These are phyloP conservation scores for Lepidurus packardi DNA, from an alignment of 1,140 invertebrate species.

Conservation along the genomic window DNA sequence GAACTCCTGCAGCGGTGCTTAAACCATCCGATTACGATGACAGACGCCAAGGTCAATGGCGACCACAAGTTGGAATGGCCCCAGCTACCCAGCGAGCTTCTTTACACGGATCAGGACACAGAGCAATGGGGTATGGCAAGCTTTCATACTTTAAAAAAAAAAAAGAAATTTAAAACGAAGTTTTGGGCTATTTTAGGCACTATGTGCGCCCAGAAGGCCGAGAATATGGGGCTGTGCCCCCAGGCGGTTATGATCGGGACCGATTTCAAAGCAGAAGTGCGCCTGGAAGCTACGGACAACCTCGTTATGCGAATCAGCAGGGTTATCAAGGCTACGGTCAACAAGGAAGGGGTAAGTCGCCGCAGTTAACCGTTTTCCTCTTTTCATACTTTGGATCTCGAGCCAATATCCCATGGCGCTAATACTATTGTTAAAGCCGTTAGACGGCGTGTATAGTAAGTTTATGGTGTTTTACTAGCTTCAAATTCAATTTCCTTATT, in stretches of 20 bases:
- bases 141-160: not conserved
- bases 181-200: not conserved
- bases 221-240: conserved; percentile 36
- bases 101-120: conserved; percentile 59
- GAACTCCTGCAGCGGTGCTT: conserved; percentile 65
- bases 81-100: conserved; percentile 55
- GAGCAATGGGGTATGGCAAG: conserved; percentile 53
- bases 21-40: conserved; percentile 70
- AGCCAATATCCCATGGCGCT: too few relatives aligned
- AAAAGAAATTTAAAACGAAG: not conserved
- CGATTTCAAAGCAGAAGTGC: conserved; percentile 27
- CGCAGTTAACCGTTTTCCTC: not conserved
- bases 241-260: conserved; percentile 28
- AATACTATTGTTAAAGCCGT: too few relatives aligned
- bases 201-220: conserved; percentile 29
- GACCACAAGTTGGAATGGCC: conserved; percentile 66
- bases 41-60: conserved; percentile 56
- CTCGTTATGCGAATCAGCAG: not conserved
- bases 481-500: too few relatives aligned
- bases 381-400: too few relatives aligned
- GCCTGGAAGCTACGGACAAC: conserved; percentile 26
- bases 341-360: not conserved
- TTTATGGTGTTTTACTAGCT: too few relatives aligned
- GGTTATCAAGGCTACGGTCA: not conserved
- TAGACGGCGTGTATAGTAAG: too few relatives aligned